These are phyloP conservation scores for Pseudomyrmex sp. DNA, from an alignment of 1,140 invertebrate species.

Conservation along the genomic window DNA sequence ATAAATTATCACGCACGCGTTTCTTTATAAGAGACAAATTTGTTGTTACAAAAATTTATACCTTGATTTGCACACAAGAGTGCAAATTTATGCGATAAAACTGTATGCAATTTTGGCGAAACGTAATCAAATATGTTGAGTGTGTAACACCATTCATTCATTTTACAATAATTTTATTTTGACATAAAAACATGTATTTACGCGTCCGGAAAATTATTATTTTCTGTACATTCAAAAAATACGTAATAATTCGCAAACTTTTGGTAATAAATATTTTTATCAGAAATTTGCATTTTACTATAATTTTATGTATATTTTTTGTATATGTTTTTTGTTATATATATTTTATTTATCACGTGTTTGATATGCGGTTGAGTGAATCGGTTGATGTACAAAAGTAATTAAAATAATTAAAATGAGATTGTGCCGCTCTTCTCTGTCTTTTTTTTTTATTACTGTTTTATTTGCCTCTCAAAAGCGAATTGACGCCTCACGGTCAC, in stretches of 20 bases:
- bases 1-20: background rate
- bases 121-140: constrained; percentile 21
- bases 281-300: background rate
- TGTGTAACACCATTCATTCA: background rate
- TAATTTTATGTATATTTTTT: background rate
- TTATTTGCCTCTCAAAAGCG: background rate
- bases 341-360: background rate
- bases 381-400: background rate
- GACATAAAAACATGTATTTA: constrained; percentile 26
- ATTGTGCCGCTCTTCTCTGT: background rate
- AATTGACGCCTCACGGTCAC: background rate
- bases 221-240: background rate
- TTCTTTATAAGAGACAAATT: background rate
- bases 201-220: background rate
- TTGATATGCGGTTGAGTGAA: background rate
- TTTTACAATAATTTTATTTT: constrained; percentile 17
- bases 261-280: background rate
- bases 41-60: background rate
- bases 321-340: no score
- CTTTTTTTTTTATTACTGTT: background rate
- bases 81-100: constrained; percentile 15
- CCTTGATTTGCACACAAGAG: constrained; percentile 14
- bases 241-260: constrained; percentile 8
- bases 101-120: background rate
- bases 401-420: background rate